Percentiles rank a stretch among this genome's conserved stretches.
Conservation (phyloP, 35 echinoderm and acorn worm species). For the Patiria miniata region DNA sequence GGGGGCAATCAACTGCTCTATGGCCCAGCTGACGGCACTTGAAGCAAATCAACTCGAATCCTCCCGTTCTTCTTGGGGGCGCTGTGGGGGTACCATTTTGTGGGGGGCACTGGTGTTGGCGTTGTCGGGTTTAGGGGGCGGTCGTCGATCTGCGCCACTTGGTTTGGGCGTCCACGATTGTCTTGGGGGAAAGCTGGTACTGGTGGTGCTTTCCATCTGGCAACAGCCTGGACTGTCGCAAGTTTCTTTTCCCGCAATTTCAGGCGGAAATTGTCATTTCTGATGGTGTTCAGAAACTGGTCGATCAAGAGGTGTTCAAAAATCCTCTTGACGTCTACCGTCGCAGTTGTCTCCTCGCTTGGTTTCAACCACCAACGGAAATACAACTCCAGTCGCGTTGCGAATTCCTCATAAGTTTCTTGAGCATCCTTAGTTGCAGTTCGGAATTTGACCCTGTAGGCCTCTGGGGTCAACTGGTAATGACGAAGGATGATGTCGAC, state of each 20-base stretch:
- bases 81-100: too few species aligned
- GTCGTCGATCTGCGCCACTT: too few species aligned
- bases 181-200: too few species aligned
- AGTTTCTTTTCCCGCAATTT: slow-evolving; percentile 25
- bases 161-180: too few species aligned
- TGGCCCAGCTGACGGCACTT: slow-evolving; percentile 22
- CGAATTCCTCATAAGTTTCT: slow-evolving; percentile 50
- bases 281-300: slow-evolving; percentile 8
- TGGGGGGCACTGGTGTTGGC: too few species aligned
- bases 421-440: slow-evolving; percentile 25
- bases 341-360: not conserved
- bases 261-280: slow-evolving; percentile 18
- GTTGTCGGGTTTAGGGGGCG: too few species aligned
- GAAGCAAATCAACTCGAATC: not conserved
- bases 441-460: slow-evolving; percentile 43
- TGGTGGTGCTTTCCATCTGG: not conserved
- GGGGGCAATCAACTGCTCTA: slow-evolving; percentile 12
- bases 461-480: slow-evolving; percentile 39
- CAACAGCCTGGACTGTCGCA: not conserved
- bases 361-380: slow-evolving; percentile 30
- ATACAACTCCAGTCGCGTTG: slow-evolving; percentile 16
- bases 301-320: slow-evolving; percentile 24
- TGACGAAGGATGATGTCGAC: slow-evolving; percentile 22
- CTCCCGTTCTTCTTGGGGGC: not conserved
- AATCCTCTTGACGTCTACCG: slow-evolving; percentile 14